phyloP scores from a whole-genome alignment of 2,113 vertebrate genomes.

The Camelus bactrianus region DNA sequence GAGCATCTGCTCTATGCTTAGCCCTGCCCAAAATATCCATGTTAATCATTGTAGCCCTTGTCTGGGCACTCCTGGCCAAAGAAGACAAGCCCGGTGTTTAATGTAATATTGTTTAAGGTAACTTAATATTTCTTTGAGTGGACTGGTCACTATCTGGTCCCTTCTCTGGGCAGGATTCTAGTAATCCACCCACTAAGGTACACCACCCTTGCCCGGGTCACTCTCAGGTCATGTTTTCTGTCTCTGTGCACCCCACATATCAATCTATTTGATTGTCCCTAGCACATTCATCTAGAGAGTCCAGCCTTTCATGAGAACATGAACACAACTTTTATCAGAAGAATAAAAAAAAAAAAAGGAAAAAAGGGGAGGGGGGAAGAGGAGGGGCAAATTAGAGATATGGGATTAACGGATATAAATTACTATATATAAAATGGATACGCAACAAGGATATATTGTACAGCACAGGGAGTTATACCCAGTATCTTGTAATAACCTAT shows the following conservation, averaged over 20 bases:
- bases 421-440: not conserved
- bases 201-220: not conserved
- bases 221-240: not conserved
- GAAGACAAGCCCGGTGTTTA: not conserved
- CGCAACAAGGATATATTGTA: not conserved
- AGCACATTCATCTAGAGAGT: not conserved
- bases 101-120: not conserved
- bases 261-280: not conserved
- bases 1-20: not conserved
- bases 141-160: not conserved
- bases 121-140: not conserved
- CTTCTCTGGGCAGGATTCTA: not conserved
- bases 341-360: not conserved
- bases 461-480: not conserved
- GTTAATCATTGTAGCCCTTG: not conserved
- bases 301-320: not conserved
- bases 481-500: not conserved
- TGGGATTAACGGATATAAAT: not conserved
- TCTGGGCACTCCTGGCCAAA: not conserved
- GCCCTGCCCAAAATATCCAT: not conserved
- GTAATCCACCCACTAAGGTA: not conserved
- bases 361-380: not conserved
- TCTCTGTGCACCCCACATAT: not conserved
- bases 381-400: not conserved
- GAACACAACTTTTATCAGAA: not conserved